These are phyloP conservation scores for Agonopterix arenella DNA, from an alignment of 2,888 invertebrate species.

Conservation along the genomic window DNA sequence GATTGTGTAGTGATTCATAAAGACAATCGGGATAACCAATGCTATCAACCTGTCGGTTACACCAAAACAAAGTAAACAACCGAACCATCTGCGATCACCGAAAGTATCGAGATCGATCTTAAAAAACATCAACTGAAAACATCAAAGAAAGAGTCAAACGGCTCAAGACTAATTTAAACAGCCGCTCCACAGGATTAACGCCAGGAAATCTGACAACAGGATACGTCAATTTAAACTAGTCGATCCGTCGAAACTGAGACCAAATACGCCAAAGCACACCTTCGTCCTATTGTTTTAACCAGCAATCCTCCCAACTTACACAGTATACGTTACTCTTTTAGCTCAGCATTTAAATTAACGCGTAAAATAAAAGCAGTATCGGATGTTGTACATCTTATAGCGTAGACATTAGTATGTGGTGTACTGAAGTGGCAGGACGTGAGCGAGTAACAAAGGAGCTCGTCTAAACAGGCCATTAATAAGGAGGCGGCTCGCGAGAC, in stretches of 20 bases:
- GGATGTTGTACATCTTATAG: slow-evolving; percentile 22
- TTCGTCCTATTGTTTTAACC: slow-evolving; percentile 33
- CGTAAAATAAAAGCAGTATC: slow-evolving; percentile 19
- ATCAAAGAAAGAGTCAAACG: slow-evolving; percentile 43
- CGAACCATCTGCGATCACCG: not conserved
- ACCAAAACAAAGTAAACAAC: not conserved
- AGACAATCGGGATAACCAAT: slow-evolving; percentile 12
- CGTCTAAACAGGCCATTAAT: slow-evolving; percentile 74
- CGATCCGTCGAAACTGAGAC: slow-evolving; percentile 56
- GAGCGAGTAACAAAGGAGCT: slow-evolving; percentile 70
- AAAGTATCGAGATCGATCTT: slow-evolving; percentile 11
- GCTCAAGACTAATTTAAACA: slow-evolving; percentile 55
- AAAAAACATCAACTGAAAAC: slow-evolving; percentile 41
- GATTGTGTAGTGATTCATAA: slow-evolving; percentile 33
- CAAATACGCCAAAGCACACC: slow-evolving; percentile 38
- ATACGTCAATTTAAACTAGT: slow-evolving; percentile 69
- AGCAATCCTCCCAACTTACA: slow-evolving; percentile 16
- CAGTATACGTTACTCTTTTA: slow-evolving; percentile 30
- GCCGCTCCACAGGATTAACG: slow-evolving; percentile 54
- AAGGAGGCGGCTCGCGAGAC: slow-evolving; percentile 65
- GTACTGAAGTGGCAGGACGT: slow-evolving; percentile 59
- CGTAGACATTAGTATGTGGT: slow-evolving; percentile 25
- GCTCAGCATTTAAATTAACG: slow-evolving; percentile 8
- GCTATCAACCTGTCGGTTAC: not conserved
- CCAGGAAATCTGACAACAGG: slow-evolving; percentile 68